phyloP scores from a whole-genome alignment of 2,113 vertebrate genomes.

The Okapia johnstoni region DNA sequence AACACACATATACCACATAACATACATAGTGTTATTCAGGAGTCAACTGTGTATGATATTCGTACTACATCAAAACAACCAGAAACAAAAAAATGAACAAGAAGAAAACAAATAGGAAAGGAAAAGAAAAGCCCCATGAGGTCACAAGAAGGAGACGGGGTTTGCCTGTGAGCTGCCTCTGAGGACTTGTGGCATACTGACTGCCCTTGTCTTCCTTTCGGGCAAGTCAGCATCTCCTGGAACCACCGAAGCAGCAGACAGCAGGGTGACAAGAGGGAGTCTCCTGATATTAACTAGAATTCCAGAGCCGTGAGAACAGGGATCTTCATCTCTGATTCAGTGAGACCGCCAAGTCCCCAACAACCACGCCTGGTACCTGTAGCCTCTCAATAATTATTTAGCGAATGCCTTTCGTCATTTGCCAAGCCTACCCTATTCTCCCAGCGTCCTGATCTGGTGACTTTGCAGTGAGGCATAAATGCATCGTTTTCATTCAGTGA shows the following conservation, averaged over 20 bases:
- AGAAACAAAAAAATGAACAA: neutral
- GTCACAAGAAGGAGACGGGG: neutral
- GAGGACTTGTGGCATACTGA: neutral
- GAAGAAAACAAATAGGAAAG: neutral
- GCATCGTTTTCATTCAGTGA: neutral
- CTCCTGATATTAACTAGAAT: neutral
- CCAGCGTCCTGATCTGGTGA: neutral
- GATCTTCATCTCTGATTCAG: neutral
- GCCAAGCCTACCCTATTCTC: constrained; percentile 27
- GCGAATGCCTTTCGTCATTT: neutral
- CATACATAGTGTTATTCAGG: neutral
- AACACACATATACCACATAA: neutral
- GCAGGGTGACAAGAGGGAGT: neutral
- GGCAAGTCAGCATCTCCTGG: neutral
- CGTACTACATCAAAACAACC: neutral
- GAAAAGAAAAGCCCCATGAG: neutral
- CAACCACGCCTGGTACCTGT: neutral
- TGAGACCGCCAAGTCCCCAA: no score
- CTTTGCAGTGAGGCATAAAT: neutral
- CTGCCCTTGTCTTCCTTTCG: neutral
- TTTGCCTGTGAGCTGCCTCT: neutral
- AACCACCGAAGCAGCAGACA: neutral
- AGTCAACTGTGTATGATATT: neutral
- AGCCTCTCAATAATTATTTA: neutral
- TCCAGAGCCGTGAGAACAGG: neutral